Evolutionary conservation across 2,113 vertebrate species (phyloP), one percentile per base, ranked within the genome.

Genomic region (Turdus rufiventris): DNA sequence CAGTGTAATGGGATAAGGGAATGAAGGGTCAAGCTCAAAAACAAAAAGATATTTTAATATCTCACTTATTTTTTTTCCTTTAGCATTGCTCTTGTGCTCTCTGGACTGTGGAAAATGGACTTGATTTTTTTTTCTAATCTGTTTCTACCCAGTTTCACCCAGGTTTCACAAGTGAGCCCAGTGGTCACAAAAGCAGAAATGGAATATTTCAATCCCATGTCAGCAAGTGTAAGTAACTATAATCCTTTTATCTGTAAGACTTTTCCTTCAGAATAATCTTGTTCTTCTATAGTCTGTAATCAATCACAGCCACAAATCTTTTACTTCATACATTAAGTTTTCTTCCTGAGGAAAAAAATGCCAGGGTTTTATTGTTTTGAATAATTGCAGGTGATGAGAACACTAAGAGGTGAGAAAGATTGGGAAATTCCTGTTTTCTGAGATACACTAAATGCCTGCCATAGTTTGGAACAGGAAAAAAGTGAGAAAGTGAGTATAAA

Each of bases 231-330:
- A 95, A 93, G 75, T 91, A 89, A 62, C 51, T 71, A 60, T 85
- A 94, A 93, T 94, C 81, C 28, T 6, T 93, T 90, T 93, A 91
- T 96, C 93, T 94, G 14, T 83, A 85, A 91, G 76, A 71, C 26
- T 93, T 94, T 94, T 95, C 38, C n/a, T 95, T 89, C 51, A 75
- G 60, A 83, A 76, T 91, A 82, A 88, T 78, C 61, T 91, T 45
- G 19, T 67, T 94, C 82, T 88, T 93, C 67, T 68, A 31, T 50
- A 88, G 68, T 71, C 83, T 86, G 51, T 71, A 90, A 91, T 72
- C 56, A 94, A 91, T 91, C 85, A 85, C 60, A 83, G 54, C 26
- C 60, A 83, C 75, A 74, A 86, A 77, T 80, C 29, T 88, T 80
- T 62, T 74, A 42, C 21, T 70, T 82, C 78, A 56, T 29, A 40